Base-by-base conservation (phyloP, 2,113 vertebrate species). In the Mesitornis unicolor region DNA sequence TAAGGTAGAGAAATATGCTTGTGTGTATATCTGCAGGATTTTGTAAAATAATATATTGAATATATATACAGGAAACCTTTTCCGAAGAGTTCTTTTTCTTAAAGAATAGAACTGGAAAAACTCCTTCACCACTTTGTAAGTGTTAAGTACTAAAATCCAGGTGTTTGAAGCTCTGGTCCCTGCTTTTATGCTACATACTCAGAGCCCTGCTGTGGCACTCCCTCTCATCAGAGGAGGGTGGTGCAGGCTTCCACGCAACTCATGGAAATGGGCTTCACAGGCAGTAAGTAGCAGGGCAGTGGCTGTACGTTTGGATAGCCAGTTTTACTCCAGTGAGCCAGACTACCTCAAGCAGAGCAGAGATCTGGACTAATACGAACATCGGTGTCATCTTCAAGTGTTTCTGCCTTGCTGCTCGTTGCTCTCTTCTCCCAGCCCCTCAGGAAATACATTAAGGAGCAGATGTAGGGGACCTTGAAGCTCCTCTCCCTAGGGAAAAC, bases 161-260 rank as follows among this genome's bases (percentile, higher is more conserved):
- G 47, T 68, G 57, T 85, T 35, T 84, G 43, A 45, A 40, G 48
- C 13, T 50, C 59, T 45, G 29, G 8, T 64, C 21, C 25, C n/a
- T 78, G 64, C 7, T 75, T 74, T 70, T 26, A 4, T 7, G 9
- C 3, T 7, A 1, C 19, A 1, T 8, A 2, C 11, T 33, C 11
- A 71, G 28, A 83, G 48, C n/a, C 31, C n/a, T 51, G 54, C 63
- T 57, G 40, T 26, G 43, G 42, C 42, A 29, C 17, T 31, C 36
- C 38, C 42, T 36, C 10, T 78, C 7, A 19, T 31, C 20, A 0
- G 2, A 5, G 25, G 29, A 2, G 7, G 5, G 3, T 2, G 13
- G 25, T 12, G 42, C 19, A 36, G 31, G 31, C 43, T 57, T 75
- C 51, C 35, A 2, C 0, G 4, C 7, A 59, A 35, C 38, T 56